Conservation (phyloP, 1,140 invertebrate species). For the Armadillidium nasatum region DNA sequence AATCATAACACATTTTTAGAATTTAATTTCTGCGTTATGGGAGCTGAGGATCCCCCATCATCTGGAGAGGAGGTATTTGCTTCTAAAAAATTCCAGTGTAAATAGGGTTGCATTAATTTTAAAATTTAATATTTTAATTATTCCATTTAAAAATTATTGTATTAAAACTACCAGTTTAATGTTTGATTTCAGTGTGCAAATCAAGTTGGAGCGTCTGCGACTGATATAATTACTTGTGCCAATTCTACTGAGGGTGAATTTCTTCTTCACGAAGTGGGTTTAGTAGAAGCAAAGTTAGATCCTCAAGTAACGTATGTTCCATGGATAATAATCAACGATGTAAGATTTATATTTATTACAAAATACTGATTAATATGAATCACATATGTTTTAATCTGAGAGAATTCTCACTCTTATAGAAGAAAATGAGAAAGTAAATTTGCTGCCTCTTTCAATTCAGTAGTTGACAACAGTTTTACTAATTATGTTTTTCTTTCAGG, state of each 20-base stretch:
- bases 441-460: no score
- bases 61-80: slow-evolving; percentile 9
- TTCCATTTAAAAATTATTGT: no score
- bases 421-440: no score
- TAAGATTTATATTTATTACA: slow-evolving; percentile 44
- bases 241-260: slow-evolving; percentile 59
- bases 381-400: no score
- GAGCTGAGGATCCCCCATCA: neutral
- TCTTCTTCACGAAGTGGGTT: slow-evolving; percentile 71
- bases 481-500: neutral
- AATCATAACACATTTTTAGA: neutral
- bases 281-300: slow-evolving; percentile 64
- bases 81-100: no score
- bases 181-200: slow-evolving; percentile 21
- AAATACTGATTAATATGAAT: no score
- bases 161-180: no score
- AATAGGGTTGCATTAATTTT: no score
- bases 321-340: slow-evolving; percentile 73
- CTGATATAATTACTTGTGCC: slow-evolving; percentile 60
- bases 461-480: no score
- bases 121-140: no score
- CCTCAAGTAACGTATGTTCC: slow-evolving; percentile 73
- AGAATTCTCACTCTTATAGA: no score
- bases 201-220: neutral
- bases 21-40: slow-evolving; percentile 23